Evolutionary conservation across 1,140 invertebrate genomes (phyloP).

Genomic region (Lithobius niger): DNA sequence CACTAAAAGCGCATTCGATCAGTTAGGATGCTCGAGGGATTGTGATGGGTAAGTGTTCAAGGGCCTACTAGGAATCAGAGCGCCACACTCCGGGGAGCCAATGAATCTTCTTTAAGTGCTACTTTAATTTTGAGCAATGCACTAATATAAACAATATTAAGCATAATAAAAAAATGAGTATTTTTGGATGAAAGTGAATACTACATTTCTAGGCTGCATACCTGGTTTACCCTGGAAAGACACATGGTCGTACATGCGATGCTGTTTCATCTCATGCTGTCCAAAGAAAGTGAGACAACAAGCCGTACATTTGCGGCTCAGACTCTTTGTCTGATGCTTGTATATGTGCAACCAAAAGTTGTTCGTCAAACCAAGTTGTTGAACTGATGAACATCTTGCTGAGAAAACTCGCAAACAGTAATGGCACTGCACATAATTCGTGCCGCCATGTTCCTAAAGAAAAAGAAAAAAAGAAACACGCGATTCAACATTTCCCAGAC

Average conservation of each 20-base stretch:
- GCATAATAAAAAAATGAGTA: too few relatives aligned
- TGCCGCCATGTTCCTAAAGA: constrained; percentile 1
- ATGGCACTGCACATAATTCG: constrained; percentile 32
- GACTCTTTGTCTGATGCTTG: constrained; percentile 15
- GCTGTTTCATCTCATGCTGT: constrained; percentile 5
- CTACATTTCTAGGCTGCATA: background rate
- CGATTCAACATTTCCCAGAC: too few relatives aligned
- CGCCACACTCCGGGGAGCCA: too few relatives aligned
- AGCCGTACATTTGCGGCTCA: constrained; percentile 6
- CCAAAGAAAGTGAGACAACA: constrained; percentile 13
- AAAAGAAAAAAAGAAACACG: background rate
- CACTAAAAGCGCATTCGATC: too few relatives aligned
- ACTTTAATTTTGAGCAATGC: too few relatives aligned
- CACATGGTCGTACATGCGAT: constrained; percentile 3
- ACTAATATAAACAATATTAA: background rate
- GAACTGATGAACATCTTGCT: background rate
- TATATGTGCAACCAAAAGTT: constrained; percentile 10
- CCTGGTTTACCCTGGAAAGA: constrained; percentile 1
- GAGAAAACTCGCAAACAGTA: constrained; percentile 35
- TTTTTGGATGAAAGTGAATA: too few relatives aligned
- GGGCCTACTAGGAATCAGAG: too few relatives aligned
- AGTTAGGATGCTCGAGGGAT: too few relatives aligned
- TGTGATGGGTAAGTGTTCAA: too few relatives aligned
- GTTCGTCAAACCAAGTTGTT: constrained; percentile 4
- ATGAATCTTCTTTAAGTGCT: too few relatives aligned